Percentiles rank a stretch among this genome's conserved stretches.
Evolutionary conservation across 1,140 invertebrate genomes (phyloP).

Genomic region (Ephestia elutella): DNA sequence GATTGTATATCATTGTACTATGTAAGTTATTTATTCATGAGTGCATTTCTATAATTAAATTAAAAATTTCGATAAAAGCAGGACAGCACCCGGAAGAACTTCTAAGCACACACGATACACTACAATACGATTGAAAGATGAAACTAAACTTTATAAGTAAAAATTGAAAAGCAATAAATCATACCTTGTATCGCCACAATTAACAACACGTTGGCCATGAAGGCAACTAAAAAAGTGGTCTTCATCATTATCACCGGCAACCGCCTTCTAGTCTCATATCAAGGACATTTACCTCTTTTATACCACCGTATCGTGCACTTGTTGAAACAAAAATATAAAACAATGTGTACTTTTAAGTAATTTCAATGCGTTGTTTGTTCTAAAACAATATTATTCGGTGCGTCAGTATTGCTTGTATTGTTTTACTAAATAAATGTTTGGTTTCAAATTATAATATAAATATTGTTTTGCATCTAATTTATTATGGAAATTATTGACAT

Average conservation of each 20-base stretch:
- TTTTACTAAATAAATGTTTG: neutral
- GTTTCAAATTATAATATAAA: neutral
- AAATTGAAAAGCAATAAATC: neutral
- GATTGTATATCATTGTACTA: no score
- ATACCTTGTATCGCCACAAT: neutral
- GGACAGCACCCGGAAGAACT: no score
- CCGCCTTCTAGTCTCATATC: neutral
- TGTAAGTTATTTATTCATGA: no score
- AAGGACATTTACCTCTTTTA: conserved; percentile 9
- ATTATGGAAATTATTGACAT: neutral
- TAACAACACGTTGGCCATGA: conserved; percentile 2
- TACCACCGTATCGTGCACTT: conserved; percentile 10
- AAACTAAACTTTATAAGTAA: neutral
- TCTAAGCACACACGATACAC: no score
- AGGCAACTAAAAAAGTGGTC: neutral
- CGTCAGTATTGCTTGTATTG: neutral
- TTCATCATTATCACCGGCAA: conserved; percentile 9
- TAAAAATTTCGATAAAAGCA: no score
- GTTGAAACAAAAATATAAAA: conserved; percentile 11
- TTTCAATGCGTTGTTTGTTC: neutral
- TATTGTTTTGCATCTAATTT: neutral
- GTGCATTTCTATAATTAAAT: no score
- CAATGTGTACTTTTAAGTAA: neutral
- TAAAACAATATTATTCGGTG: neutral
- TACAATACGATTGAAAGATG: no score